Evolutionary conservation across 35 echinoderm and acorn worm species (phyloP).

Genomic region (Ptychodera flava): DNA sequence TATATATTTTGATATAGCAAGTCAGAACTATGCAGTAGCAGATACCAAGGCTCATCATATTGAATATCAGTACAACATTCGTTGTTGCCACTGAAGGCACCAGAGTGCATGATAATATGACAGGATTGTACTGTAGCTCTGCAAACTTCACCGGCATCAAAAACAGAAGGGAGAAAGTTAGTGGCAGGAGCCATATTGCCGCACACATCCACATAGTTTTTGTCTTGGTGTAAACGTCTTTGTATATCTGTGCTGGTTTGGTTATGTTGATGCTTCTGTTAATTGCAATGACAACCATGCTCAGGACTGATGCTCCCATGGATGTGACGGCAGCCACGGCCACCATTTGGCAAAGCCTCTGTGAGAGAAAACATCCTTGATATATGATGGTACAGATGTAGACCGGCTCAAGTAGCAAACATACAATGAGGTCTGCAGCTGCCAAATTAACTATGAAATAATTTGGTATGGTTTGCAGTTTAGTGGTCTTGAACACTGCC

Average conservation of each 20-base stretch:
- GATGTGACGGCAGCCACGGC: background rate
- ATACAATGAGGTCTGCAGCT: background rate
- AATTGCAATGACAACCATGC: background rate
- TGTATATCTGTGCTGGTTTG: background rate
- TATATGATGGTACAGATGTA: background rate
- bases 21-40: background rate
- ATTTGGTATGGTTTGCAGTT: background rate
- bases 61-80: background rate
- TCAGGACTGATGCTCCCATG: background rate
- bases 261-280: background rate
- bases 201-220: too few species aligned
- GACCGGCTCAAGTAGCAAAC: background rate
- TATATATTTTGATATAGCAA: background rate
- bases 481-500: background rate
- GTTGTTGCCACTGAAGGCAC: background rate
- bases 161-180: background rate
- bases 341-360: background rate
- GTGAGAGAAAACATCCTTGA: background rate
- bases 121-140: background rate
- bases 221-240: background rate
- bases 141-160: background rate
- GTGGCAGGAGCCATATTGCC: background rate
- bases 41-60: background rate
- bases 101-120: background rate
- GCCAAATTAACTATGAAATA: background rate